These are phyloP conservation scores for Brenthis daphne DNA, from an alignment of 2,888 invertebrate genomes.

Conservation along the genomic window DNA sequence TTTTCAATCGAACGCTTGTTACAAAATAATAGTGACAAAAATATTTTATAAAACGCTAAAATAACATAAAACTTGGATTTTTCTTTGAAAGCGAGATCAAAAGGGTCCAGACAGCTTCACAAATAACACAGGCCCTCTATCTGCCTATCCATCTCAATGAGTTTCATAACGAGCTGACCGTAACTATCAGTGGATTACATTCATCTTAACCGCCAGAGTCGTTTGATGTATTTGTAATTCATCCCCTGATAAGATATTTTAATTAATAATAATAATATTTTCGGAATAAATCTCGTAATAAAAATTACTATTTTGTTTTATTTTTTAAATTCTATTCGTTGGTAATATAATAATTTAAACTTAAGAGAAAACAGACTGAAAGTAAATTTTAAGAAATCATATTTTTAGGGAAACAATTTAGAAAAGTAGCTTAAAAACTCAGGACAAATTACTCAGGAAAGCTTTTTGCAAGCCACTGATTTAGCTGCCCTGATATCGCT, in stretches of 20 bases:
- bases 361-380: too few relatives aligned
- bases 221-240: background rate
- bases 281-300: too few relatives aligned
- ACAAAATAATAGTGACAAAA: background rate
- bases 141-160: slow-evolving; percentile 20
- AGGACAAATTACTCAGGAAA: too few relatives aligned
- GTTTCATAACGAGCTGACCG: slow-evolving; percentile 23
- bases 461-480: too few relatives aligned
- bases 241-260: background rate
- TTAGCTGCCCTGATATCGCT: too few relatives aligned
- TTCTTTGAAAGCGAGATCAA: slow-evolving; percentile 21
- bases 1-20: background rate
- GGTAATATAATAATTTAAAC: too few relatives aligned
- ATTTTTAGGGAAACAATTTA: too few relatives aligned
- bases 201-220: slow-evolving; percentile 10
- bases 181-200: slow-evolving; percentile 13
- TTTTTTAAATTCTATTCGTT: too few relatives aligned
- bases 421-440: too few relatives aligned
- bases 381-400: too few relatives aligned
- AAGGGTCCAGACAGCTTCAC: slow-evolving; percentile 15
- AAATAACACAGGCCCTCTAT: slow-evolving; percentile 21
- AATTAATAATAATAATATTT: background rate
- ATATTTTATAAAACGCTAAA: background rate
- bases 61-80: slow-evolving; percentile 10
- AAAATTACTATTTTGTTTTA: background rate